Conservation (phyloP, 2,888 invertebrate genomes). For the Noctuana brunneofusca region DNA sequence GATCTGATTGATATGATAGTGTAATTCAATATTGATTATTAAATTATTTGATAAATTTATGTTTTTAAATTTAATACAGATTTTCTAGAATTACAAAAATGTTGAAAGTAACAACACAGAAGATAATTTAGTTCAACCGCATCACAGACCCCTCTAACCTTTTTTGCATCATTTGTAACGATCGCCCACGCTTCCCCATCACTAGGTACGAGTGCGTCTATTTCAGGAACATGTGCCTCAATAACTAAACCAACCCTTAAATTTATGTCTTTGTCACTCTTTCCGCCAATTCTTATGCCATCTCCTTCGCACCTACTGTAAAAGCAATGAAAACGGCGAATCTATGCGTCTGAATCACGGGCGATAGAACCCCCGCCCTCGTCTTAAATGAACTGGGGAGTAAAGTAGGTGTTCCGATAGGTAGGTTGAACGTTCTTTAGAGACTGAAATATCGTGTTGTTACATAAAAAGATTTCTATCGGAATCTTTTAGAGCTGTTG, state of each 20-base stretch:
- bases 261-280: constrained; percentile 56
- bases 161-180: constrained; percentile 22
- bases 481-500: constrained; percentile 11
- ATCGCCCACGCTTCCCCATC: constrained; percentile 28
- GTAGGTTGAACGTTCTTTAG: constrained; percentile 42
- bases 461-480: constrained; percentile 42
- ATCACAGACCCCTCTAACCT: constrained; percentile 10
- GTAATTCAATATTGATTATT: too few relatives aligned
- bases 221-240: constrained; percentile 58
- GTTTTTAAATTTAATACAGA: not conserved
- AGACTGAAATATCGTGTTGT: constrained; percentile 39
- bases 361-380: constrained; percentile 66
- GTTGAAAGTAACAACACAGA: not conserved
- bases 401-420: constrained; percentile 55
- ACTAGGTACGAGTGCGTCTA: constrained; percentile 33
- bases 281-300: constrained; percentile 47
- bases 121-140: constrained; percentile 4
- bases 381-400: constrained; percentile 79
- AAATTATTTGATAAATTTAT: too few relatives aligned
- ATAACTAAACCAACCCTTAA: constrained; percentile 72
- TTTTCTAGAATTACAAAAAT: not conserved
- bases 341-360: constrained; percentile 79
- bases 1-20: not conserved
- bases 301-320: constrained; percentile 66
- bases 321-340: constrained; percentile 78